These are phyloP conservation scores for Eupeodes luniger DNA, from an alignment of 2,888 invertebrate genomes.

Conservation along the genomic window DNA sequence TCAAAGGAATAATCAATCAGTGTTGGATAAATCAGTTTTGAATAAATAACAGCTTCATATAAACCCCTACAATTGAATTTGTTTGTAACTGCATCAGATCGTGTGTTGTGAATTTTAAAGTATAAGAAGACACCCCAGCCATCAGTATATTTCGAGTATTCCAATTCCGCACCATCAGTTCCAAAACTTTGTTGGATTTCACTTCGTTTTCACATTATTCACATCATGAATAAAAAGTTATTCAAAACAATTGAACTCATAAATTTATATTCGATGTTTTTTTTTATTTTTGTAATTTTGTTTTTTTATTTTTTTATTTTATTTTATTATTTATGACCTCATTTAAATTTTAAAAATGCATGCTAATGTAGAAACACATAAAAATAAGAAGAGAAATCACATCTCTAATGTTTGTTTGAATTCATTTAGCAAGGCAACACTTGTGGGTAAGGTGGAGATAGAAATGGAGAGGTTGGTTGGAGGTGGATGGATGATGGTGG, in stretches of 20 bases:
- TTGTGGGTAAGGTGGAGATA: too few relatives aligned
- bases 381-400: constrained; percentile 27
- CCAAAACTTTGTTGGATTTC: constrained; percentile 12
- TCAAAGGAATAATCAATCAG: not conserved
- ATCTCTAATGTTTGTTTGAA: constrained; percentile 42
- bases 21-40: not conserved
- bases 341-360: constrained; percentile 60
- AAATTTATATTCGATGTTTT: constrained; percentile 43
- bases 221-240: constrained; percentile 32
- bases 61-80: too few relatives aligned
- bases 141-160: not conserved
- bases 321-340: constrained; percentile 31
- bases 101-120: not conserved
- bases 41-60: too few relatives aligned
- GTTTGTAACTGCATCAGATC: not conserved
- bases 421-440: constrained; percentile 24
- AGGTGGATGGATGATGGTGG: not conserved
- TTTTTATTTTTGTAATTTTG: not conserved
- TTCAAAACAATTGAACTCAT: constrained; percentile 39
- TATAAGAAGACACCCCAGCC: not conserved
- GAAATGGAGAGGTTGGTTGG: not conserved
- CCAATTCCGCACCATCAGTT: constrained; percentile 17
- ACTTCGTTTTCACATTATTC: not conserved
- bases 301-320: not conserved
- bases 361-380: constrained; percentile 23